Base-by-base conservation (phyloP, 2,888 invertebrate genomes). In the Drosophila anomelani region DNA sequence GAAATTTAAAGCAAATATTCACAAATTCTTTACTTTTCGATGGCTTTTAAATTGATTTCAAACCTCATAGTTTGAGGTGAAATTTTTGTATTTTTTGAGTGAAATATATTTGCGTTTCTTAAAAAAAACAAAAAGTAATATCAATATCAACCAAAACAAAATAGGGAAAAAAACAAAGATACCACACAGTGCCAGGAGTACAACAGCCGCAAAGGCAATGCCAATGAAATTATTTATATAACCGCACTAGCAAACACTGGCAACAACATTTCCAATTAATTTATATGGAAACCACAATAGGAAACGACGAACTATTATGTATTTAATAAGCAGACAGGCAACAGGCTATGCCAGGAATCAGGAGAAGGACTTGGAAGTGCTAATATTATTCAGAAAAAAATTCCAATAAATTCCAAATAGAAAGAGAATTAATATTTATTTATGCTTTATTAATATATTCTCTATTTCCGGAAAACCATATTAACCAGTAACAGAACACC, bases 151-250 rank as follows among this genome's bases (percentile, higher is more conserved):
- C 34, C 9, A 9, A 12, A 26, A 41, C 2, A 44, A 12, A 62
- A 32, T 1, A 8, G 29, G 29, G 29, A 20, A 59, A 47, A 5
- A 20, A 13, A 34, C 12, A 53, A 15, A 51, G 49, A 6, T 15
- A 29, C 43, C 44, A 20, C 29, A 23, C n/a, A 34, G 17, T 10
- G 20, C 43, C 57, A 15, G 38, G n/a, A 43, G 26, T n/a, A 20
- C 47, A 60, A 17, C n/a, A 54, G 54, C 55, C 60, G 55, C 77
- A 47, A 47, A 29, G 69, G 41, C 66, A 69, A 43, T 55, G 56
- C 32, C 49, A 63, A 54, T 41, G 51, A 69, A 49, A 60, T 34
- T 39, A 53, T 67, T 55, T 59, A 53, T 44, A 20, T 47, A 51
- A 44, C 43, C 46, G 26, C 67, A 58, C n/a, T 20, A 15, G 26